Conservation (phyloP, 2,797 vertebrate species). For the Lepus townsendii region DNA sequence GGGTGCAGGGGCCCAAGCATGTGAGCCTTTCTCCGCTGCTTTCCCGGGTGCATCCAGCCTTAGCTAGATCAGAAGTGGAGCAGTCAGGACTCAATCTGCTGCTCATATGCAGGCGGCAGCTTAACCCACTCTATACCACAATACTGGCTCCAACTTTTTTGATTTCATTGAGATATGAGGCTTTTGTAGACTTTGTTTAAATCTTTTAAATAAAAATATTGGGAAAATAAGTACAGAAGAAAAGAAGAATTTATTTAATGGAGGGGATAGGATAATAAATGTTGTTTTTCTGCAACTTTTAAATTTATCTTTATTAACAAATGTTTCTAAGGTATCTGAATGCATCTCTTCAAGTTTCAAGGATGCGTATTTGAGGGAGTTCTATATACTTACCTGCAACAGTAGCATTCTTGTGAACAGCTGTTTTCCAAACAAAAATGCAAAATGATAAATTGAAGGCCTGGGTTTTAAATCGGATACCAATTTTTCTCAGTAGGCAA, state of each 20-base stretch:
- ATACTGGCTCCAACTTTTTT: too few relatives aligned
- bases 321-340: not conserved
- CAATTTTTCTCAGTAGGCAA: not conserved
- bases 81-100: too few relatives aligned
- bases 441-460: slow-evolving; percentile 42
- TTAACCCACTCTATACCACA: too few relatives aligned
- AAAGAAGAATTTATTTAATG: not conserved
- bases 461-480: slow-evolving; percentile 28
- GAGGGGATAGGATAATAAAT: not conserved
- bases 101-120: too few relatives aligned
- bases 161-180: slow-evolving; percentile 15
- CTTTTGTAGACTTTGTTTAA: not conserved
- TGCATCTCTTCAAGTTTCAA: not conserved
- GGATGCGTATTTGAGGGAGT: not conserved
- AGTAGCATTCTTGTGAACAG: not conserved
- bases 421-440: slow-evolving; percentile 36
- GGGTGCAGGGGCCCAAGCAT: too few relatives aligned
- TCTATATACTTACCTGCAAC: not conserved
- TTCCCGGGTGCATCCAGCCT: too few relatives aligned
- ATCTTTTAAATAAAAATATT: slow-evolving; percentile 20
- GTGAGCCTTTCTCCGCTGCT: too few relatives aligned
- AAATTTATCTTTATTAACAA: slow-evolving; percentile 25
- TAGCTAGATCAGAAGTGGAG: too few relatives aligned
- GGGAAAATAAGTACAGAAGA: not conserved
- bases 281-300: not conserved